A percentile compares a stretch with the other conserved stretches of the same genome.
Conservation (phyloP, 2,888 invertebrate species). For the Athalia cordata region DNA sequence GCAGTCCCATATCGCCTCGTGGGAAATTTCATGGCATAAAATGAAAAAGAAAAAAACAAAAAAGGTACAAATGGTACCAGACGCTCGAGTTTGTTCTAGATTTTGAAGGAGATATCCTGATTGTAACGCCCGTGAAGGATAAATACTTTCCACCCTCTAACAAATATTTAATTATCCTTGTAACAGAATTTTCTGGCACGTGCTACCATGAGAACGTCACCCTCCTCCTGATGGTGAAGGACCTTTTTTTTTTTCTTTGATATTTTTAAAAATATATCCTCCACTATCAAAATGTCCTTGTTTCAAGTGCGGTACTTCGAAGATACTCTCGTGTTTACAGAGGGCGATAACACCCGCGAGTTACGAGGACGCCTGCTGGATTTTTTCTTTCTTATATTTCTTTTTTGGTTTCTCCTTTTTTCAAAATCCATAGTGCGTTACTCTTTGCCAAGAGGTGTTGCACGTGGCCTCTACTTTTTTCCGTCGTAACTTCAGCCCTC, state of each 20-base stretch:
- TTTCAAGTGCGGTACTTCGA: not conserved
- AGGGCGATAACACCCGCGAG: conserved; percentile 21
- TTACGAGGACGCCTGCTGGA: conserved; percentile 12
- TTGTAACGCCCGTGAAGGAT: not conserved
- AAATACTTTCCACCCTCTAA: no score
- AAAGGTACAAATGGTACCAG: not conserved
- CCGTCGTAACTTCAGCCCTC: conserved; percentile 2
- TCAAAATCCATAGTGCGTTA: no score
- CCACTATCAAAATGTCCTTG: conserved; percentile 4
- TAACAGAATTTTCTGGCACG: no score
- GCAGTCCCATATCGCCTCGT: not conserved
- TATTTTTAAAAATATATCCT: not conserved
- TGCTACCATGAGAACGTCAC: no score
- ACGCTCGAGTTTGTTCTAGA: no score
- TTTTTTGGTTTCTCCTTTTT: no score
- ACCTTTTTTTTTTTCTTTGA: not conserved
- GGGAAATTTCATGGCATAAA: not conserved
- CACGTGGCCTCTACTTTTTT: conserved; percentile 17
- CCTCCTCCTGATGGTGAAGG: not conserved
- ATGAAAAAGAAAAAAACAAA: not conserved
- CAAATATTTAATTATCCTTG: no score
- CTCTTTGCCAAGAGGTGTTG: not conserved
- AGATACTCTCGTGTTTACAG: conserved; percentile 19
- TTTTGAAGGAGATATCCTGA: not conserved
- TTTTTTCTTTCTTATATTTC: not conserved